Evolutionary conservation across 2,797 vertebrate species (phyloP).

Genomic region (Falco biarmicus): DNA sequence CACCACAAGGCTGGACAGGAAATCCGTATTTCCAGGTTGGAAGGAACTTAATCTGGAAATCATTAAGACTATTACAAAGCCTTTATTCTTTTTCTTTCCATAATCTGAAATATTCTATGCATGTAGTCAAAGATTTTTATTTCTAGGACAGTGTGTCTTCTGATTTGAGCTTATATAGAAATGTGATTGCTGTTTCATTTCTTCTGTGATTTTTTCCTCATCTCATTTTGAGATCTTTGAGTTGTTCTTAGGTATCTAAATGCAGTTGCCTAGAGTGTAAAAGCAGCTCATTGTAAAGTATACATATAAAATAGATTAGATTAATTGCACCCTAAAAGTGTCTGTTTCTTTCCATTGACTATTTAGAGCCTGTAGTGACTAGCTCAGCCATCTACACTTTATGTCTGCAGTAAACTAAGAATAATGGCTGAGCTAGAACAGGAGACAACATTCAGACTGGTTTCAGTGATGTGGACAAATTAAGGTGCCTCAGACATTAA

Average conservation of each 20-base stretch:
- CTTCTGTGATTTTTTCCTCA: conserved; percentile 13
- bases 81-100: neutral
- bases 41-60: neutral
- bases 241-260: conserved; percentile 32
- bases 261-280: conserved; percentile 38
- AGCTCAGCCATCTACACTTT: conserved; percentile 69
- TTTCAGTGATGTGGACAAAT: conserved; percentile 65
- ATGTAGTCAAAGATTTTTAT: neutral
- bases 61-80: neutral
- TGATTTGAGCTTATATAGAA: conserved; percentile 5
- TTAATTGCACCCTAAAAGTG: conserved; percentile 65
- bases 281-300: conserved; percentile 55
- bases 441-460: conserved; percentile 57
- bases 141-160: neutral
- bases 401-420: conserved; percentile 69
- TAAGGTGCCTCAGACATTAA: conserved; percentile 65
- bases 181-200: neutral
- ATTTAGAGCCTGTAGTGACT: conserved; percentile 60
- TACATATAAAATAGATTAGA: conserved; percentile 67
- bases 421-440: conserved; percentile 47
- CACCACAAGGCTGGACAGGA: neutral
- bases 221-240: conserved; percentile 26
- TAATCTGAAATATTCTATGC: neutral
- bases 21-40: neutral
- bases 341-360: conserved; percentile 62